Evolutionary conservation across 2,888 invertebrate species (phyloP).

Genomic region (Apodemia duryi): DNA sequence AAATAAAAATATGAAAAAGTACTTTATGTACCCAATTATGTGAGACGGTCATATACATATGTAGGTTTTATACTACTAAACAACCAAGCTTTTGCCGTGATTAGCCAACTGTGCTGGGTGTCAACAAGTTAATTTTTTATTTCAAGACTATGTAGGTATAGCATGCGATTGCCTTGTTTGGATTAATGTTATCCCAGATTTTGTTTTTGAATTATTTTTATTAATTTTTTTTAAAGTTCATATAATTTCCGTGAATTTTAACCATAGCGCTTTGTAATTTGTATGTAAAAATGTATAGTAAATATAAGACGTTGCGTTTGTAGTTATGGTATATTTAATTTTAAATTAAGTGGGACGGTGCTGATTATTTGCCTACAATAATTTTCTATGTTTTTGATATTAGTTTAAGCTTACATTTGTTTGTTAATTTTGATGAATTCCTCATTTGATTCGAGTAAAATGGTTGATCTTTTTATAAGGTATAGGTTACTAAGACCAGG

Average conservation of each 20-base stretch:
- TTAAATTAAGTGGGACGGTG: constrained; percentile 1
- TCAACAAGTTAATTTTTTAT: too few species aligned
- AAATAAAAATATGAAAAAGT: too few species aligned
- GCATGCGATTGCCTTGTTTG: too few species aligned
- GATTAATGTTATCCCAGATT: too few species aligned
- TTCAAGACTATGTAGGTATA: too few species aligned
- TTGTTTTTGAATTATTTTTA: too few species aligned
- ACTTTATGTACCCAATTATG: too few species aligned
- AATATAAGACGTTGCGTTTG: constrained; percentile 1
- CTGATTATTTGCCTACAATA: not conserved
- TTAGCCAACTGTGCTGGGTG: too few species aligned
- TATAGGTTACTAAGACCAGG: not conserved
- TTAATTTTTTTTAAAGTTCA: not conserved
- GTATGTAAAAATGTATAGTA: not conserved
- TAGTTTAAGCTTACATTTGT: not conserved
- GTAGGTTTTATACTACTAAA: too few species aligned
- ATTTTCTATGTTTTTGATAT: not conserved
- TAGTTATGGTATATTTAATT: constrained; percentile 5
- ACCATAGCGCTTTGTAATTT: not conserved
- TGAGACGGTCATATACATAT: too few species aligned
- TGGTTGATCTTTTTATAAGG: not conserved
- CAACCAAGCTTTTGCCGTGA: too few species aligned
- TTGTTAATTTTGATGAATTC: not conserved
- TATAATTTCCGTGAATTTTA: not conserved
- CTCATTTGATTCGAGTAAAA: not conserved